Conservation (phyloP, 2,888 invertebrate species). For the Parthenolecanium corni region DNA sequence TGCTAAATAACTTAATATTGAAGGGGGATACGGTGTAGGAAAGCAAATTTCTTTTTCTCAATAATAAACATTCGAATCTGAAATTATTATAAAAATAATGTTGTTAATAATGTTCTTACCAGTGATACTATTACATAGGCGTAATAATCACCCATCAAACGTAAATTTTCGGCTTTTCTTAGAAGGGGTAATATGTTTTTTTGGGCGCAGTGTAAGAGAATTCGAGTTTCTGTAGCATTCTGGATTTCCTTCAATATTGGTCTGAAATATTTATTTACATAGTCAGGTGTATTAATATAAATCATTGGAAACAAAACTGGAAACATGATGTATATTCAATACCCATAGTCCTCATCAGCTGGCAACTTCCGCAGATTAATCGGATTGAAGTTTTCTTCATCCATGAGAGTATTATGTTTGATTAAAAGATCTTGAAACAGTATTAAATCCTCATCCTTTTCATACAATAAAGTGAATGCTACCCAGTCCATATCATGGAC, state of each 20-base stretch:
- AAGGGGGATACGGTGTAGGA: too few relatives aligned
- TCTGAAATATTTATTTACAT: slow-evolving; percentile 40
- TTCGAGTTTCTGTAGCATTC: slow-evolving; percentile 53
- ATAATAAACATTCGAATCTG: too few relatives aligned
- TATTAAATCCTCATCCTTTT: slow-evolving; percentile 59
- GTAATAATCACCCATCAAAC: slow-evolving; percentile 66
- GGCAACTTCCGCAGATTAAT: slow-evolving; percentile 53
- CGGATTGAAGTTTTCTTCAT: slow-evolving; percentile 36
- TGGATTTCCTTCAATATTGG: slow-evolving; percentile 56
- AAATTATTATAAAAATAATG: not conserved
- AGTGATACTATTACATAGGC: slow-evolving; percentile 64
- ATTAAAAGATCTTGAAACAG: slow-evolving; percentile 59
- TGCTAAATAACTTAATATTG: too few relatives aligned
- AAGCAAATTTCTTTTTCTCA: too few relatives aligned
- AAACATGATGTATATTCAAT: slow-evolving; percentile 32
- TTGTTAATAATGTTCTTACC: slow-evolving; percentile 45
- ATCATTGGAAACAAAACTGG: not conserved
- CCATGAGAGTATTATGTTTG: slow-evolving; percentile 49
- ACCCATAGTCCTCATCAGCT: slow-evolving; percentile 53
- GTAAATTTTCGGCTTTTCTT: slow-evolving; percentile 71
- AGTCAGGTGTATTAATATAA: not conserved
- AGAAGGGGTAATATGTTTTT: slow-evolving; percentile 53
- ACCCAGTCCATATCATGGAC: slow-evolving; percentile 68
- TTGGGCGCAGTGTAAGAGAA: slow-evolving; percentile 59
- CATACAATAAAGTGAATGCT: slow-evolving; percentile 75